Percentiles rank a stretch among this genome's conserved stretches.
Evolutionary conservation across 2,888 invertebrate genomes (phyloP).

Genomic region (Apodemia hepburni): DNA sequence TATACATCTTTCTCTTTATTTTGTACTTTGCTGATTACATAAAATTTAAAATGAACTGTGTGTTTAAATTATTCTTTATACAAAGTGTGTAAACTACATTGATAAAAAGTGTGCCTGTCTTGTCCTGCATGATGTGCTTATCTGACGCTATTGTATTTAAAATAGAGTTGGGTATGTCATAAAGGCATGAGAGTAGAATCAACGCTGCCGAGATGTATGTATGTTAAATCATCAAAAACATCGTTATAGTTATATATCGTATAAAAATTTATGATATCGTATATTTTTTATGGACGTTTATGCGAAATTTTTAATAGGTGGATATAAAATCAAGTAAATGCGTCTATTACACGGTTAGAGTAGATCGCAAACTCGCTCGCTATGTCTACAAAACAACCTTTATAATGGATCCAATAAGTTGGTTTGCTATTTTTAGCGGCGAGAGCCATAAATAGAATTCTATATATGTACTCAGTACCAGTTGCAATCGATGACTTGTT

Average conservation of each 20-base stretch:
- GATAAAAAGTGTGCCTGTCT: no score
- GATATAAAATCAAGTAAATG: conserved; percentile 8
- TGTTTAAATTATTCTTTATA: no score
- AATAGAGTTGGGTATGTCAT: no score
- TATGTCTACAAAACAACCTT: conserved; percentile 9
- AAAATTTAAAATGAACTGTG: no score
- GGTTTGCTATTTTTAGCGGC: conserved; percentile 15
- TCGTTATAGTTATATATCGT: background rate
- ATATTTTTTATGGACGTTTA: background rate
- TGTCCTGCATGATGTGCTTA: no score
- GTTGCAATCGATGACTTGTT: conserved; percentile 21
- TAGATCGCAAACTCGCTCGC: conserved; percentile 11
- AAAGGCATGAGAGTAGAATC: no score
- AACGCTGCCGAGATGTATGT: no score
- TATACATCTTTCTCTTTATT: background rate
- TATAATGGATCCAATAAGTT: conserved; percentile 12
- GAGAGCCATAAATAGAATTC: conserved; percentile 20
- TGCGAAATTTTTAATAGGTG: background rate
- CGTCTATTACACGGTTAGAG: conserved; percentile 10
- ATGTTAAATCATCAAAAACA: background rate
- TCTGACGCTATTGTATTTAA: no score
- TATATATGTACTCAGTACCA: conserved; percentile 19
- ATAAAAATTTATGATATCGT: conserved; percentile 1
- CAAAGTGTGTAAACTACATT: no score
- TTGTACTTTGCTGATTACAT: no score